These are phyloP conservation scores for Odocoileus virginianus DNA, from an alignment of 2,113 vertebrate genomes.

Conservation along the genomic window DNA sequence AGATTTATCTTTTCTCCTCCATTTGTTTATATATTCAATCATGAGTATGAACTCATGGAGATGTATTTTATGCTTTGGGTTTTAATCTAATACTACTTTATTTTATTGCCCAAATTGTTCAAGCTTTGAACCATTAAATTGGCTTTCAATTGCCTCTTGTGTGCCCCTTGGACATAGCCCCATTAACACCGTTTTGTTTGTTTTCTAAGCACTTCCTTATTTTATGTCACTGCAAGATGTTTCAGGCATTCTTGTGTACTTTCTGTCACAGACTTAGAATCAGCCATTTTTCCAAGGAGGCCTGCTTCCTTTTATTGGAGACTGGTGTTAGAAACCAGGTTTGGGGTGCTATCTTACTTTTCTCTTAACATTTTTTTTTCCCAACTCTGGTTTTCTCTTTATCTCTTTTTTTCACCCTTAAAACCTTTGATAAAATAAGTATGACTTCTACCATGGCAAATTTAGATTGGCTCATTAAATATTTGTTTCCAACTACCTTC, in stretches of 20 bases:
- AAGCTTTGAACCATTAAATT: neutral
- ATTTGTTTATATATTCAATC: conserved; percentile 23
- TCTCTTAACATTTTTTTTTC: neutral
- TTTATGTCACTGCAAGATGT: neutral
- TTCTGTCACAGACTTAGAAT: neutral
- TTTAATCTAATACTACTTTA: neutral
- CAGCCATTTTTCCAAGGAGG: neutral
- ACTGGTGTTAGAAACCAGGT: neutral
- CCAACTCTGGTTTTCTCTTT: neutral
- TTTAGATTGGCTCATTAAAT: neutral
- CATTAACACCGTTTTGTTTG: neutral
- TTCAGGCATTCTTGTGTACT: neutral
- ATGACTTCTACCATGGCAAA: neutral
- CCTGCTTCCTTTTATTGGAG: neutral
- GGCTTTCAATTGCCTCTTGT: neutral
- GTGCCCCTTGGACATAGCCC: neutral
- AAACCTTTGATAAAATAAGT: neutral
- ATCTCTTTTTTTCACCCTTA: neutral
- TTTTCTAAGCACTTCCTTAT: neutral
- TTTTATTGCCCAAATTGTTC: neutral
- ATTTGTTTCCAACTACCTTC: neutral
- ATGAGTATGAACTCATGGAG: neutral
- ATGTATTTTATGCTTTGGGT: neutral
- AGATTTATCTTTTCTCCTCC: neutral
- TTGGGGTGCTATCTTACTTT: neutral